Evolutionary conservation across 1,140 invertebrate species (phyloP).

Genomic region (Cyclargus thomasi): DNA sequence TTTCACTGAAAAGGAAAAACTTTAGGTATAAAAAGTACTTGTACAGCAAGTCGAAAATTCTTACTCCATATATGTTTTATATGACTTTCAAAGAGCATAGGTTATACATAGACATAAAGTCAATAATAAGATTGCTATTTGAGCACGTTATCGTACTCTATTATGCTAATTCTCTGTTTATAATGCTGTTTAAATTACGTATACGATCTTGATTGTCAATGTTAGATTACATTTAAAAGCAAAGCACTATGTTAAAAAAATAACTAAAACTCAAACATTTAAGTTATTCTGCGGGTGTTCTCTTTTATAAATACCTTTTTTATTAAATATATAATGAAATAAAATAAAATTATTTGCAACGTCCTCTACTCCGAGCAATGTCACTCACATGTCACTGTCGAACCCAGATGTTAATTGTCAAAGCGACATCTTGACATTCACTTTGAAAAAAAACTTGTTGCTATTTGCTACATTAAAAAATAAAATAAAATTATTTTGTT

Average conservation of each 20-base stretch:
- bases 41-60: not conserved
- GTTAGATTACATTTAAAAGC: slow-evolving; percentile 24
- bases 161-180: slow-evolving; percentile 29
- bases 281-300: not conserved
- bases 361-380: not conserved
- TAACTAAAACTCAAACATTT: not conserved
- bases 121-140: not conserved
- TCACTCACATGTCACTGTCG: not conserved
- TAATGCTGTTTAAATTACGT: slow-evolving; percentile 35
- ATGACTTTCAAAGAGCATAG: not conserved
- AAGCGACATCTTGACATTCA: too few relatives aligned
- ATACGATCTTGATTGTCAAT: slow-evolving; percentile 37
- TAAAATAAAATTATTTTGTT: too few relatives aligned
- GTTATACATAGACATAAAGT: not conserved
- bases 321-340: not conserved
- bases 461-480: too few relatives aligned
- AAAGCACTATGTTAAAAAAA: not conserved
- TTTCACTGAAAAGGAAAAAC: slow-evolving; percentile 43
- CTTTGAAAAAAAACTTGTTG: too few relatives aligned
- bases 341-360: not conserved
- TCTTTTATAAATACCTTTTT: not conserved
- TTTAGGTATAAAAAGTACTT: not conserved
- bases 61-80: not conserved
- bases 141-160: slow-evolving; percentile 13
- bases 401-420: too few relatives aligned